These are phyloP conservation scores for Xenopus laevis DNA, from an alignment of 2,113 vertebrate species.

Conservation along the genomic window DNA sequence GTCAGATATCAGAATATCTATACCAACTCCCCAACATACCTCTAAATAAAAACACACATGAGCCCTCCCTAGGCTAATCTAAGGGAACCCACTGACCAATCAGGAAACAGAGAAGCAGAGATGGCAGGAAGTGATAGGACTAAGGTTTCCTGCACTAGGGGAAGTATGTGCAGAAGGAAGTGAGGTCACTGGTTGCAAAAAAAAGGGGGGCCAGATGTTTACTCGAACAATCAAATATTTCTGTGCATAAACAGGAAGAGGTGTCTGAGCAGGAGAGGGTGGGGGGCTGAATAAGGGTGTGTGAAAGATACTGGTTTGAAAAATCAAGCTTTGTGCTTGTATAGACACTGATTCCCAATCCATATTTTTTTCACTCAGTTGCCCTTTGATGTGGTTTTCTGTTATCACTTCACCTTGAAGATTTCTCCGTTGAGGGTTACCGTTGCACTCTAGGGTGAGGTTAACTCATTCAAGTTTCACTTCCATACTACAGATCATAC, in stretches of 20 bases:
- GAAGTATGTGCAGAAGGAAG: constrained; percentile 33
- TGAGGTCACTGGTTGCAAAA: constrained; percentile 25
- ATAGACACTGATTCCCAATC: constrained; percentile 3
- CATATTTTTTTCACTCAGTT: constrained; percentile 14
- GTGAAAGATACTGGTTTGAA: constrained; percentile 47
- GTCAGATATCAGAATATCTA: constrained; percentile 15
- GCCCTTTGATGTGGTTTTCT: constrained; percentile 27
- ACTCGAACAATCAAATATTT: constrained; percentile 25
- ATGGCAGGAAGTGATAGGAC: constrained; percentile 47
- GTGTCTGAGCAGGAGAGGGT: constrained; percentile 7
- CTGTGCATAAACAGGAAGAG: constrained; percentile 28
- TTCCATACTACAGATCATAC: constrained; percentile 25
- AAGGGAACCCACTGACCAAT: constrained; percentile 21
- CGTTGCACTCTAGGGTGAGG: constrained; percentile 62
- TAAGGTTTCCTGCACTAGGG: constrained; percentile 12
- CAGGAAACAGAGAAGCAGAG: constrained; percentile 30
- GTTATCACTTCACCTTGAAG: background rate
- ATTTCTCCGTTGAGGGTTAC: constrained; percentile 17
- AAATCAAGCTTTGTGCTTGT: background rate
- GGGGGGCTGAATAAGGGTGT: constrained; percentile 54
- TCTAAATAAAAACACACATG: constrained; percentile 38
- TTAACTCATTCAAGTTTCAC: constrained; percentile 37
- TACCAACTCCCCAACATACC: background rate
- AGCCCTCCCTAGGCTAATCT: constrained; percentile 14
- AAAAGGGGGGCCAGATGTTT: constrained; percentile 24